Base-by-base conservation (phyloP, 2,113 vertebrate genomes). In the Aspidoscelis tigris region DNA sequence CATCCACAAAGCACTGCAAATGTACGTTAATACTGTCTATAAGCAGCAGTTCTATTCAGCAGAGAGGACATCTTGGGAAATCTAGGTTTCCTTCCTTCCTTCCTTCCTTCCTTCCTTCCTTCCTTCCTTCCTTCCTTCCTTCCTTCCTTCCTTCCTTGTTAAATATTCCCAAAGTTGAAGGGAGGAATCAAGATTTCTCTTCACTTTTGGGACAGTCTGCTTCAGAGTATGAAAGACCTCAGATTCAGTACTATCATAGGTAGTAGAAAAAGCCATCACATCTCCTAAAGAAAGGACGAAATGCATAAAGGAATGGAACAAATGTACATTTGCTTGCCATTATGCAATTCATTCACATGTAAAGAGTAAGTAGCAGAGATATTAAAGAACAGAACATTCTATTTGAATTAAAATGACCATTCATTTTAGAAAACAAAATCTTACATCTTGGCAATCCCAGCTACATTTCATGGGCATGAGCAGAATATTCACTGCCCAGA, bases 21-120 rank as follows among this genome's bases (percentile, higher is more conserved):
- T 93, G 88, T 92, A 87, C 93, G 93, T 95, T 96, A 96, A 93
- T 94, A 94, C 94, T 94, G 93, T 93, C 91, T 94, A 94, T 96
- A 96, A 94, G 94, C 92, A 90, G 87, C 86, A 93, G 53, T 90
- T 91, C 94, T 89, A 90, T 87, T 93, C 93, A 92, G 87, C 78
- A 80, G 93, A 92, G 91, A 86, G 89, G 89, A 84, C 92, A 83
- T 78, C 91, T 96, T 94, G 91, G 33, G 33, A 33, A 91, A 89
- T 90, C 55, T 55, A 84, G 85, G 87, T 84, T 93, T 89, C 47
- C 20, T 61, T 14, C n/a, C 53, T 24, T 58, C 9, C 10, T 16
- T 58, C 58, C 18, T 61, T 18, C 58, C 18, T 18, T 18, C 18
- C 14, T 61, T 61, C 58, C 18, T 61, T 18, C 14, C 18, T 18